phyloP scores from a whole-genome alignment of 2,888 invertebrate genomes.

The Chydorus sphaericus region DNA sequence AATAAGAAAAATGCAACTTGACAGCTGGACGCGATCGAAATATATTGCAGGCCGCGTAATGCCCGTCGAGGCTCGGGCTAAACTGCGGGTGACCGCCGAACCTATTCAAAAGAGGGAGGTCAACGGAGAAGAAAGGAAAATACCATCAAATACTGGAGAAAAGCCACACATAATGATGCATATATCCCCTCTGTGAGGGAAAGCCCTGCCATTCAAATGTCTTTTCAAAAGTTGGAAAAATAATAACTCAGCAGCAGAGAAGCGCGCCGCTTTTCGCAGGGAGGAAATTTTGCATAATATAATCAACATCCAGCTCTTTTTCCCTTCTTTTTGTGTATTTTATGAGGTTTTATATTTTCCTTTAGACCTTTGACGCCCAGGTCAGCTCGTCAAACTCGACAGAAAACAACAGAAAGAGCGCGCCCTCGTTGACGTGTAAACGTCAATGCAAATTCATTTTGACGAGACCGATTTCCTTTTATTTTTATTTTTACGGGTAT shows the following conservation, averaged over 20 bases:
- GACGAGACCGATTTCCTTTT: not conserved
- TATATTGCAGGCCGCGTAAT: not conserved
- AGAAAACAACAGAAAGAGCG: too few species aligned
- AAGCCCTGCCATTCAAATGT: not conserved
- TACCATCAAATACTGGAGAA: not conserved
- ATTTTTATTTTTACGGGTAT: not conserved
- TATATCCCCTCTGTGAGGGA: not conserved
- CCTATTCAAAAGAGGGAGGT: too few species aligned
- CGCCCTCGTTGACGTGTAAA: conserved; percentile 2
- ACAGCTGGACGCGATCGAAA: not conserved
- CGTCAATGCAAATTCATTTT: conserved; percentile 2
- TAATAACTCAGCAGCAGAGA: not conserved
- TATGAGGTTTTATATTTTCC: not conserved
- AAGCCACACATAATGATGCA: too few species aligned
- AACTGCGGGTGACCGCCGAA: not conserved
- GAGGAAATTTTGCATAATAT: not conserved
- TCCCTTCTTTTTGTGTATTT: not conserved
- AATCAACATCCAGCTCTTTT: not conserved
- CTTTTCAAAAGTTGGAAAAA: not conserved
- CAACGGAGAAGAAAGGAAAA: not conserved
- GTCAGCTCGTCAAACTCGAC: too few species aligned
- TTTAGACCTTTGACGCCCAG: not conserved
- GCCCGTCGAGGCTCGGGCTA: not conserved
- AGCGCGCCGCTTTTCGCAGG: not conserved
- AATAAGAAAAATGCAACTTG: too few species aligned